These are phyloP conservation scores for Calliopum simillimum DNA, from an alignment of 2,888 invertebrate genomes.

Conservation along the genomic window DNA sequence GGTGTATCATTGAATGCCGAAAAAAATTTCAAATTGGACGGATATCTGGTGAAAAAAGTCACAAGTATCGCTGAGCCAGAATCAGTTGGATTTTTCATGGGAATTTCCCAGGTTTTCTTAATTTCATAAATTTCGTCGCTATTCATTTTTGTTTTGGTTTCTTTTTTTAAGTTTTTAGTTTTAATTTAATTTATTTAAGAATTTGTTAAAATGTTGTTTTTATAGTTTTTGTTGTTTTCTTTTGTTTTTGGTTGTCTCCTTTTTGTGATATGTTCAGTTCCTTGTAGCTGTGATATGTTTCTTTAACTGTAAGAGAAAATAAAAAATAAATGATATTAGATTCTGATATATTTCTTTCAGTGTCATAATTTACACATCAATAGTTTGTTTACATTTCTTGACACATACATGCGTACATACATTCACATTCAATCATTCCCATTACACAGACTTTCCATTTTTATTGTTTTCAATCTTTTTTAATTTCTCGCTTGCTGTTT, in stretches of 20 bases:
- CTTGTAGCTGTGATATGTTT: constrained; percentile 1
- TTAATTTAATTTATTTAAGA: neutral
- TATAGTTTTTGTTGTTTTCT: too few species aligned
- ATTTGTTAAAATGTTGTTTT: neutral
- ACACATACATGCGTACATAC: too few species aligned
- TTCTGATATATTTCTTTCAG: too few species aligned
- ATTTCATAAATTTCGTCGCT: constrained; percentile 63
- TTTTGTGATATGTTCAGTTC: too few species aligned
- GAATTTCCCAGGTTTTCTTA: constrained; percentile 65
- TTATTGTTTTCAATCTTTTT: neutral
- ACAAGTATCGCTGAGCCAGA: constrained; percentile 63
- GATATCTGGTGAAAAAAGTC: constrained; percentile 63
- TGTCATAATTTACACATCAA: too few species aligned
- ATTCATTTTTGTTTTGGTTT: constrained; percentile 55
- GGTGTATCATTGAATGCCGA: constrained; percentile 61
- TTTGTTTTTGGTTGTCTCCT: too few species aligned
- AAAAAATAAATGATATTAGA: neutral
- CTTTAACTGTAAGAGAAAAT: constrained; percentile 30
- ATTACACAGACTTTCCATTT: too few species aligned
- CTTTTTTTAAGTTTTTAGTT: neutral
- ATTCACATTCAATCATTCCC: too few species aligned
- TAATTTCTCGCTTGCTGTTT: constrained; percentile 7
- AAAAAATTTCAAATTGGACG: constrained; percentile 64
- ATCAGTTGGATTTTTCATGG: constrained; percentile 61
- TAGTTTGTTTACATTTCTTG: too few species aligned